phyloP scores from a whole-genome alignment of 1,140 invertebrate species.

The Orchesella cincta region DNA sequence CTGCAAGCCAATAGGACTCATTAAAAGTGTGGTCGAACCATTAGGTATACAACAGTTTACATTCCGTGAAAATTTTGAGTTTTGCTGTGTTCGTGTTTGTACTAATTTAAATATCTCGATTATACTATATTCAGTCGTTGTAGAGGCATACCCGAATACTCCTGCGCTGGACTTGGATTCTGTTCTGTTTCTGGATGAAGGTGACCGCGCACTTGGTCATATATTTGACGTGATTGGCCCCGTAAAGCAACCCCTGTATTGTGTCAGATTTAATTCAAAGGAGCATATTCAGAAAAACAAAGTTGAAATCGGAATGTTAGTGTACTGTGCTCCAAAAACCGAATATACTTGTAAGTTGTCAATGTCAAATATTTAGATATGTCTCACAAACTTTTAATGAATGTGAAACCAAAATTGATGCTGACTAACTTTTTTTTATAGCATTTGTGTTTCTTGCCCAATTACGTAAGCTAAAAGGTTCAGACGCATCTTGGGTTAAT shows the following conservation, averaged over 20 bases:
- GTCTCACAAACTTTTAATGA: conserved; percentile 3
- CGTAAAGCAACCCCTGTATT: conserved; percentile 76
- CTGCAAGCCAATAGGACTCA: conserved; percentile 71
- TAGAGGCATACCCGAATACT: conserved; percentile 67
- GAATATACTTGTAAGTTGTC: conserved; percentile 68
- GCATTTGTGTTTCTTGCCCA: conserved; percentile 48
- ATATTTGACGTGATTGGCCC: conserved; percentile 89
- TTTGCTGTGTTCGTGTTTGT: background rate
- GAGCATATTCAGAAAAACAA: conserved; percentile 70
- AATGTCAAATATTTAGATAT: conserved; percentile 35
- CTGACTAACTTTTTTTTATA: conserved; percentile 31
- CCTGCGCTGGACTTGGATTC: conserved; percentile 81
- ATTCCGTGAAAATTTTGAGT: background rate
- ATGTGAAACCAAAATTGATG: conserved; percentile 56
- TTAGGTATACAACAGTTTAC: conserved; percentile 61
- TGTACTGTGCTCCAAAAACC: conserved; percentile 76
- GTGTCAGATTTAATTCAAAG: conserved; percentile 76
- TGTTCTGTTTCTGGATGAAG: conserved; percentile 76
- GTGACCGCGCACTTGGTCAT: conserved; percentile 70
- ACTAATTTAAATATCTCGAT: background rate
- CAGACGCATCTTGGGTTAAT: conserved; percentile 80
- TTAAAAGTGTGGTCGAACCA: conserved; percentile 71
- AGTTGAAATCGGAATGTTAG: conserved; percentile 66
- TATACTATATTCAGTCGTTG: conserved; percentile 67
- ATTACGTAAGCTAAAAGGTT: conserved; percentile 62